Evolutionary conservation across 2,888 invertebrate genomes (phyloP).

Genomic region (Gari tellinella): DNA sequence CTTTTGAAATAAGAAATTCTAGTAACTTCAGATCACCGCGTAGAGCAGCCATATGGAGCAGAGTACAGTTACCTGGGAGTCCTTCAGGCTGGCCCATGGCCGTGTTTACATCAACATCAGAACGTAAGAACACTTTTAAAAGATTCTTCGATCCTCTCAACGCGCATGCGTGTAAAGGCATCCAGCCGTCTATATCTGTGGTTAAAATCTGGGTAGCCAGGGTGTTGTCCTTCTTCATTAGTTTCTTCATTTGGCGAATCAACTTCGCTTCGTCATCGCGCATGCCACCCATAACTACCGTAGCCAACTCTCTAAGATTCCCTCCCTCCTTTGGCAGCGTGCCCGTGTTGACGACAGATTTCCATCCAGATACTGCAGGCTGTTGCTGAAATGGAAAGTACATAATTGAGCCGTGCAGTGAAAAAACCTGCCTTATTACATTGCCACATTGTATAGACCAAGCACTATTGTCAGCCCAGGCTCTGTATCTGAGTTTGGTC

Average conservation of each 20-base stretch:
- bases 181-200: slow-evolving; percentile 73
- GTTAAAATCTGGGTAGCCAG: slow-evolving; percentile 61
- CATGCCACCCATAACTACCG: slow-evolving; percentile 60
- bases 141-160: slow-evolving; percentile 68
- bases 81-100: slow-evolving; percentile 75
- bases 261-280: slow-evolving; percentile 62
- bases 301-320: slow-evolving; percentile 45
- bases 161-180: slow-evolving; percentile 73
- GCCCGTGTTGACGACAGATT: slow-evolving; percentile 5
- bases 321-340: slow-evolving; percentile 19
- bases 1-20: slow-evolving; percentile 67
- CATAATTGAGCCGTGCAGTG: too few relatives aligned
- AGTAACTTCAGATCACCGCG: slow-evolving; percentile 67
- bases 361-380: slow-evolving; percentile 2
- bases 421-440: too few relatives aligned
- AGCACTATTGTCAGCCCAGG: too few relatives aligned
- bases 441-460: too few relatives aligned
- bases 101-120: slow-evolving; percentile 70
- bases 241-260: slow-evolving; percentile 61
- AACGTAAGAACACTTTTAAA: slow-evolving; percentile 67
- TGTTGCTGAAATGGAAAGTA: too few relatives aligned
- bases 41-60: slow-evolving; percentile 71
- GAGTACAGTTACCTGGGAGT: slow-evolving; percentile 64
- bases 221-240: slow-evolving; percentile 60
- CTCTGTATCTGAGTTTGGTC: too few relatives aligned